A percentile compares a stretch with the other conserved stretches of the same genome.
phyloP scores from a whole-genome alignment of 2,888 invertebrate genomes.

The Metellina segmentata region DNA sequence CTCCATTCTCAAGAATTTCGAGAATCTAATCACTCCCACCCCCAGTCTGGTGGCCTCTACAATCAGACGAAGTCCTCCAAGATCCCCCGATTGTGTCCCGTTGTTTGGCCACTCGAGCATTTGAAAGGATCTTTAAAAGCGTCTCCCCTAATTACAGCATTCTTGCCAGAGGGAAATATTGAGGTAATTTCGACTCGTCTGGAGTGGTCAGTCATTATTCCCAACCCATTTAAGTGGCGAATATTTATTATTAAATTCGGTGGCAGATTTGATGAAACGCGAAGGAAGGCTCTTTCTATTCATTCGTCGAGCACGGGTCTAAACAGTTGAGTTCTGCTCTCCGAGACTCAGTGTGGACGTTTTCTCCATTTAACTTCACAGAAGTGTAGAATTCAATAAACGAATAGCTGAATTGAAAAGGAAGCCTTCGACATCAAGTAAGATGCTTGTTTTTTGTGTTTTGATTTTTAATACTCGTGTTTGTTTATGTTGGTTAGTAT shows the following conservation, averaged over 20 bases:
- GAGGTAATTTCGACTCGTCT: not conserved
- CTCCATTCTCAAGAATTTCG: not conserved
- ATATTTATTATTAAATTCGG: not conserved
- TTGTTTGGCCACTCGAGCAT: not conserved
- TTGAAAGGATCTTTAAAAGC: constrained; percentile 5
- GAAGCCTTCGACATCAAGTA: no score
- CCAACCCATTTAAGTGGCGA: not conserved
- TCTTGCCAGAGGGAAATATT: constrained; percentile 22
- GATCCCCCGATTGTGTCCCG: not conserved
- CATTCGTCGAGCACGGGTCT: not conserved
- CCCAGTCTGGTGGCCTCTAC: not conserved
- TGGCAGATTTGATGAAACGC: not conserved
- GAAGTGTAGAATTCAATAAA: no score
- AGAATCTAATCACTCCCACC: constrained; percentile 3
- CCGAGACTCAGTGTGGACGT: no score
- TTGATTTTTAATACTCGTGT: no score
- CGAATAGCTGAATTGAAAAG: no score
- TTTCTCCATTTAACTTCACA: no score
- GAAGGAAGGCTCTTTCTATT: not conserved
- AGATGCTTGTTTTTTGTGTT: no score
- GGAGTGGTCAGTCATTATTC: not conserved
- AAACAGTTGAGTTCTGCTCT: no score
- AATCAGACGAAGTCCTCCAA: not conserved
- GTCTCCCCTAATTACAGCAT: constrained; percentile 6
- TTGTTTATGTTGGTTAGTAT: no score